phyloP scores from a whole-genome alignment of 2,888 invertebrate genomes.

The Antitype chi region DNA sequence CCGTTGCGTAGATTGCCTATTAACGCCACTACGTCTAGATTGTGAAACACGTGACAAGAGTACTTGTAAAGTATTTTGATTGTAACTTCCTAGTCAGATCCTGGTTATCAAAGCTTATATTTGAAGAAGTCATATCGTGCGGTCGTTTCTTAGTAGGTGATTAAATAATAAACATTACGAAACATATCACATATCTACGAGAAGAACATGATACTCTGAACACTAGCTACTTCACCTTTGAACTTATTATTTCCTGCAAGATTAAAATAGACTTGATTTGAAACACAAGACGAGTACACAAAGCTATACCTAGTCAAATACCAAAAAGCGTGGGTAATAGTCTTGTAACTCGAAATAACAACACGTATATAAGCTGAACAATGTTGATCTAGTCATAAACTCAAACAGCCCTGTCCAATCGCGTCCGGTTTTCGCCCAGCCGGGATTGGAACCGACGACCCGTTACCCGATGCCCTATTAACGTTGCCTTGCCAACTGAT shows the following conservation, averaged over 20 bases:
- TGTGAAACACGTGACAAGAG: constrained; percentile 32
- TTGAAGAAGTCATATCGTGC: background rate
- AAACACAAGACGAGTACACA: background rate
- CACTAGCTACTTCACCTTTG: background rate
- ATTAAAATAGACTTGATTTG: constrained; percentile 24
- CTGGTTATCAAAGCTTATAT: background rate
- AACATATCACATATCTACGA: background rate
- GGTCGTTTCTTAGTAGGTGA: background rate
- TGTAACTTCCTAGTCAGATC: constrained; percentile 6
- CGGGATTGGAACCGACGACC: constrained; percentile 60
- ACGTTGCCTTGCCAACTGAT: constrained; percentile 60
- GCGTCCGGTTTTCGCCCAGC: constrained; percentile 29
- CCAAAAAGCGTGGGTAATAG: background rate
- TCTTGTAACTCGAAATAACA: background rate
- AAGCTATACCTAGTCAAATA: background rate
- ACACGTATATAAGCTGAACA: constrained; percentile 7
- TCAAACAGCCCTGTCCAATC: constrained; percentile 21
- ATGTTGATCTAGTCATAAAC: constrained; percentile 40
- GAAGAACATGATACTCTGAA: constrained; percentile 5
- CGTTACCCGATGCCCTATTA: constrained; percentile 65
- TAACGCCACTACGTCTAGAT: constrained; percentile 44
- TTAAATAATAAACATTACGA: background rate
- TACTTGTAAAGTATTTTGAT: constrained; percentile 12
- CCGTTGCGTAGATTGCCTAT: constrained; percentile 67
- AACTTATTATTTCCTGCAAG: constrained; percentile 8